Evolutionary conservation across 2,888 invertebrate species (phyloP), one percentile per base, ranked within the genome.

Genomic region (Drosophila merina): DNA sequence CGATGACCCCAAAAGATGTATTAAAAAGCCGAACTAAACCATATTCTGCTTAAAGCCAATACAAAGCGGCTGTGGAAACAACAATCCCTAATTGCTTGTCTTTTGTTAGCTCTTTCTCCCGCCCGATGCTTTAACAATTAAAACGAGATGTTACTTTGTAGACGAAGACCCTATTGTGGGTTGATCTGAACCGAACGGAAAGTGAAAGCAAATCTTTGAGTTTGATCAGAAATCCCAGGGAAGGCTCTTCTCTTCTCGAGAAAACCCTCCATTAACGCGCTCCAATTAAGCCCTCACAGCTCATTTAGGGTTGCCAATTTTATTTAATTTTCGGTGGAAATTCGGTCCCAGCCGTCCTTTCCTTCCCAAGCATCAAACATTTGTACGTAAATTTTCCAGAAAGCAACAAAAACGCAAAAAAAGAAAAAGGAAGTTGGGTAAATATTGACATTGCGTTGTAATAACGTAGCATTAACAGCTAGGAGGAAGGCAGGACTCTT

Each of bases 391-490:
- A 80, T 80, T 85, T 76, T 79, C 74, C 20, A 20, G 20, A 1
- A 20, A 72, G 71, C 63, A 45, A 28, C 4, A 20, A 20, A 14
- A 14, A 14, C 14, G 14, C 28, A 28, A 28, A 28, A 28, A 28
- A 28, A 28, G 28, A 68, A 47, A 63, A 10, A 63, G 45, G 51
- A 64, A 64, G 64, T 54, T 45, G 12, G 68, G 72, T 75, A 87
- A 85, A 85, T 85, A 87, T 85, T 85, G 86, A 82, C 86, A 85
- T 87, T 87, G 79, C 80, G 86, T 83, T 87, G 85, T 85, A 85
- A 85, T 85, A 85, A 85, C 79, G 88, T 79, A 78, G 84, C 88
- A 87, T 86, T 85, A 87, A 70, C 83, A 78, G 49, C 68, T 63
- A 60, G 54, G 38, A 48, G 57, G 52, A 20, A 55, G 56, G 12